A percentile compares a stretch with the other conserved stretches of the same genome.
These are phyloP conservation scores for Notospermus geniculatus DNA, from an alignment of 1,140 invertebrate genomes.

Conservation along the genomic window DNA sequence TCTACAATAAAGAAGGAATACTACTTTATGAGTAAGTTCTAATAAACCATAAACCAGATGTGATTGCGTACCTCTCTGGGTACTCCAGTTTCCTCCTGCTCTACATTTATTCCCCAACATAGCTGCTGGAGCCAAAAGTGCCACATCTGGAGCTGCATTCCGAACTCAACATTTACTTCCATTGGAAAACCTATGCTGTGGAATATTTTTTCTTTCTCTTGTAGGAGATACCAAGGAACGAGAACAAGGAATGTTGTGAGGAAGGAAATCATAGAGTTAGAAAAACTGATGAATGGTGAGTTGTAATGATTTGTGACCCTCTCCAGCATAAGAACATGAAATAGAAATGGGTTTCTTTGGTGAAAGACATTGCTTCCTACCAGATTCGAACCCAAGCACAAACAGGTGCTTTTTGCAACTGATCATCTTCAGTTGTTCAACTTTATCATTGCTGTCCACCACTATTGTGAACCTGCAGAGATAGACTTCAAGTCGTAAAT, in stretches of 20 bases:
- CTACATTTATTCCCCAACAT: too few species aligned
- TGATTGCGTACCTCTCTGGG: too few species aligned
- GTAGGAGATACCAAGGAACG: constrained; percentile 6
- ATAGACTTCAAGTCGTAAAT: too few species aligned
- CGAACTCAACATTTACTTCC: background rate
- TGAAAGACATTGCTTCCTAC: too few species aligned
- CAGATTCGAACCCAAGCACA: too few species aligned
- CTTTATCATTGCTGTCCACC: too few species aligned
- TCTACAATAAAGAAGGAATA: constrained; percentile 11
- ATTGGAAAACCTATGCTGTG: background rate
- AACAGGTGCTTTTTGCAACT: background rate
- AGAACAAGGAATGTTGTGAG: constrained; percentile 27
- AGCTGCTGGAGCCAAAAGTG: background rate
- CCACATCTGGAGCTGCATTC: background rate
- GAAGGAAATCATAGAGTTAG: constrained; percentile 34
- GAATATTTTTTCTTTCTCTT: background rate
- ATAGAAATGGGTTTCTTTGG: too few species aligned
- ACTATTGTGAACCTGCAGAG: too few species aligned
- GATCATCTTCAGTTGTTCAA: background rate
- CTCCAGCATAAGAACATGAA: too few species aligned
- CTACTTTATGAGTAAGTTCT: constrained; percentile 9
- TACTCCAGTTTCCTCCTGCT: too few species aligned
- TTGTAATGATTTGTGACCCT: background rate
- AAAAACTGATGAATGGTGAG: constrained; percentile 32
- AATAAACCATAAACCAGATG: too few species aligned